Evolutionary conservation across 2,888 invertebrate genomes (phyloP), one percentile per base, ranked within the genome.

Genomic region (Operophtera brumata): DNA sequence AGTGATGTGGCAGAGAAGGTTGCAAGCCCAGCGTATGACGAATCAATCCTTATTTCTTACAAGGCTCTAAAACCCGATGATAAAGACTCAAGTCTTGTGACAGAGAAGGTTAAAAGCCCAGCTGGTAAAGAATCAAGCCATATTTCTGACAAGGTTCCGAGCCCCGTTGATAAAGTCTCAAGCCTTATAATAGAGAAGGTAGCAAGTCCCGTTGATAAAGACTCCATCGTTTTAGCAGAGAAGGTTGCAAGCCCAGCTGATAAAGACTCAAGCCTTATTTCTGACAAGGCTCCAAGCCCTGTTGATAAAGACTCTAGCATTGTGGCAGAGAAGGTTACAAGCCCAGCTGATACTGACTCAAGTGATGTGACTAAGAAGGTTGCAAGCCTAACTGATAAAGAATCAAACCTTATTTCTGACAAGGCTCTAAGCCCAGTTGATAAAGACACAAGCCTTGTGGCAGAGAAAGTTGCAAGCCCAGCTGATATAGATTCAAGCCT

Each of bases 251-350:
- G 20, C 20, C 20, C 20, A 20, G 20, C 4, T 20, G 20, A 20
- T 20, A 20, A 20, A 4, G 20, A 20, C 2, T 20, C 47, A 9
- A 49, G 40, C 25, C 44, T 30, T 0, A 37, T 30, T 0, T 30
- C 42, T 11, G 57, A 40, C 58, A 66, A 50, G 48, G 37, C 37
- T 6, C 13, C 54, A 2, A 60, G 57, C 14, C 25, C 11, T 12
- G 48, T 0, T 55, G 51, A 58, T 3, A 62, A 62, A 9, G 61
- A 37, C 6, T 48, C 57, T 0, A 64, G 54, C 37, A 60, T 59
- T 42, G 13, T 39, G 14, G 47, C 44, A 7, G 44, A 56, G 0
- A 41, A 46, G 32, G 25, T 0, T 30, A 25, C 14, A 47, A 62
- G 34, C 11, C 34, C 34, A 10, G 11, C n/a, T 30, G 30, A 30